Evolutionary conservation across 2,113 vertebrate species (phyloP), one percentile per base, ranked within the genome.

Genomic region (Puffinus mauretanicus): DNA sequence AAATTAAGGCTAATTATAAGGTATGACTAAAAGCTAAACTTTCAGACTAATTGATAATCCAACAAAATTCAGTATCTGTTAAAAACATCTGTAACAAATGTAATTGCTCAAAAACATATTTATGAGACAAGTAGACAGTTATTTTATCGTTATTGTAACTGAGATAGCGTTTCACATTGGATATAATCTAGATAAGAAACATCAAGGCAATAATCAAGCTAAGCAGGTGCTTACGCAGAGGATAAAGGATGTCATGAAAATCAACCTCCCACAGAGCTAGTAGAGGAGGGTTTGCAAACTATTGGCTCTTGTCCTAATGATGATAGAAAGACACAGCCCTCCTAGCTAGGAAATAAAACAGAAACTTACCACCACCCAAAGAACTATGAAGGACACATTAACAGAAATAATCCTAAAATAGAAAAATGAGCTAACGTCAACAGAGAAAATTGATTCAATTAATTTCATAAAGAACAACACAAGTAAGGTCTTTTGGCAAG

Each of bases 211-310:
- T 65, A 88, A 82, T 55, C 47, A 72, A 72, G 52, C 61, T 93
- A 94, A 96, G 76, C 61, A 95, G 64, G 71, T 95, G 38, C 87
- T 92, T 93, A 44, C 44, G 72, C 26, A 16, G 88, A 81, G 92
- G 55, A 84, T 88, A 69, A 94, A 84, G 70, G 58, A 20, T 88
- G 80, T 90, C 79, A 79, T 36, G 87, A 82, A 96, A 96, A 84
- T 83, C 90, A 94, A 2, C 54, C 60, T 96, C 82, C 79, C 60
- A n/a, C 72, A 36, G 77, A 66, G 64, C 55, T 73, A 13, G 51
- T 27, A 67, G 40, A 70, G 82, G 69, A 94, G 57, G 57, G 24
- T 91, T 92, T 93, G 34, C 52, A 86, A 1, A 1, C 61, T 88
- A 1, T 34, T 84, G 26, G 24, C 12, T 88, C 65, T 67, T 82